Base-by-base conservation (phyloP, 2,113 vertebrate genomes). In the Pygoscelis antarcticus region DNA sequence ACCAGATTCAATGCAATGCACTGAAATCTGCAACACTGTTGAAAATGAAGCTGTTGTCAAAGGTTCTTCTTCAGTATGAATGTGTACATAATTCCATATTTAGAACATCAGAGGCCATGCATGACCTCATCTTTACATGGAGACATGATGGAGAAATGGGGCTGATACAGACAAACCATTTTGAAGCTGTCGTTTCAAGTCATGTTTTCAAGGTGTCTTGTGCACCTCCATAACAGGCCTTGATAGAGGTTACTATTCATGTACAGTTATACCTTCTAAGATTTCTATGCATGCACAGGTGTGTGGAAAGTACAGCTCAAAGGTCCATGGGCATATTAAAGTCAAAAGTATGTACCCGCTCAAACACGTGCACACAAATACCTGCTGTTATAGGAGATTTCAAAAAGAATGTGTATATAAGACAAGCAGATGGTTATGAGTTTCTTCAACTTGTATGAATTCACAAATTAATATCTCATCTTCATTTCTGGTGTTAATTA, bases 1-100 rank as follows among this genome's bases (percentile, higher is more conserved):
- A 22, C 19, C 13, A 58, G 68, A 57, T 0, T 1, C 16, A 49
- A 11, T 13, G 16, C 8, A 88, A 42, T 1, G 1, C 36, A 66
- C 10, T 21, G 60, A 81, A 52, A 81, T 5, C 4, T 78, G 29
- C 15, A 66, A 34, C 8, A 54, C 12, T 14, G 2, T 19, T 81
- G 23, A 82, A 94, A 89, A 91, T 7, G 8, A 46, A 78, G 22
- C 8, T 74, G 25, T 23, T 58, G 30, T 13, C 42, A 74, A 40
- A 58, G 57, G 20, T 34, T 52, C 30, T 66, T 77, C 38, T 44
- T n/a, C 42, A 44, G 14, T 17, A 18, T 34, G 22, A 55, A 30
- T 10, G 8, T 3, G 4, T 27, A 38, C 16, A 21, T 36, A 80
- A 75, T 36, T 71, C 14, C 27, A 5, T 12, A 47, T 17, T 51